A percentile compares a stretch with the other conserved stretches of the same genome.
Conservation (phyloP, 2,797 vertebrate species). For the Graptemys geographica region DNA sequence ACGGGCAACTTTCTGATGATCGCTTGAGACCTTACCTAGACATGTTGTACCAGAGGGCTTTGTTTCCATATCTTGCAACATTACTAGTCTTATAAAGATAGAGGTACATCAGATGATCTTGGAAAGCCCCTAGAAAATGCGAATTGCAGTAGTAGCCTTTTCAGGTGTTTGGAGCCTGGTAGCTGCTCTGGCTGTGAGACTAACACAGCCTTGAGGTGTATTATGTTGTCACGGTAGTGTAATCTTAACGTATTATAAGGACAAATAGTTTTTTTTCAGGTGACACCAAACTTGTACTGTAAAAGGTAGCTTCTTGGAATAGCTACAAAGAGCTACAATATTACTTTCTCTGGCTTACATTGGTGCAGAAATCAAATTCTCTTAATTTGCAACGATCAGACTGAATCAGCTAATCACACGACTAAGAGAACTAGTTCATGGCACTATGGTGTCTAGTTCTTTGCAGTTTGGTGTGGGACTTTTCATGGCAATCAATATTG, state of each 20-base stretch:
- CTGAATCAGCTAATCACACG: neutral
- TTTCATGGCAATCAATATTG: neutral
- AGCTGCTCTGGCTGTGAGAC: fast-evolving
- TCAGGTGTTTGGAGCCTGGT: neutral
- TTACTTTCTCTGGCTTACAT: neutral
- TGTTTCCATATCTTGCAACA: neutral
- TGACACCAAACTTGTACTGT: neutral
- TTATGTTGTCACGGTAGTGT: neutral
- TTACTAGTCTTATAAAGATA: neutral
- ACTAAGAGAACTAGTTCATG: neutral
- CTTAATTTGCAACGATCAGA: neutral
- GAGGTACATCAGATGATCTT: fast-evolving
- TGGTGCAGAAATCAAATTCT: neutral
- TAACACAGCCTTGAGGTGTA: neutral
- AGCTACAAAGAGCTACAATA: neutral
- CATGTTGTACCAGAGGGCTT: neutral
- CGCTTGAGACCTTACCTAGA: neutral
- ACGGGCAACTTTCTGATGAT: neutral
- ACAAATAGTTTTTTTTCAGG: neutral
- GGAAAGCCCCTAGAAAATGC: neutral
- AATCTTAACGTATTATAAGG: too few species aligned
- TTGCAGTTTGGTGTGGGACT: neutral
- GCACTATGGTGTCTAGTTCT: neutral
- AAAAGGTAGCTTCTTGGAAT: neutral
- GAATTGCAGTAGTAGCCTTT: fast-evolving